Percentiles rank a stretch among this genome's conserved stretches.
Conservation (phyloP, 1,140 invertebrate genomes). For the Drosophila eugracilis region DNA sequence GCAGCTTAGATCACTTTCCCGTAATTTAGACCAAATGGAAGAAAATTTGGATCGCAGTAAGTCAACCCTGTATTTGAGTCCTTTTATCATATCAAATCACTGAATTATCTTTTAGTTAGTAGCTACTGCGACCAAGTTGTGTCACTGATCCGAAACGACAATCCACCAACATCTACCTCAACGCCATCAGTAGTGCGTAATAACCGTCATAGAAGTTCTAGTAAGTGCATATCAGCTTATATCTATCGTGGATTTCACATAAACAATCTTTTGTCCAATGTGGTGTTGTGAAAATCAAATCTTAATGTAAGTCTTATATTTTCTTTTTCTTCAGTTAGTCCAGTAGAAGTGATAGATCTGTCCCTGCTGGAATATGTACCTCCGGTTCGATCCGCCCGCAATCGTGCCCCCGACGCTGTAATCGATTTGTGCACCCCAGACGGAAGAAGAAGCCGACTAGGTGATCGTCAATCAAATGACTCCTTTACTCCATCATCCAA, state of each 20-base stretch:
- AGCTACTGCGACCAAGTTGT: constrained; percentile 20
- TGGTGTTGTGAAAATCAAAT: not conserved
- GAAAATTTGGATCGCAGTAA: constrained; percentile 33
- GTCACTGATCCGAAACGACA: not conserved
- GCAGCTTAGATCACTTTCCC: not conserved
- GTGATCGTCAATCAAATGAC: not conserved
- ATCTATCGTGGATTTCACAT: not conserved
- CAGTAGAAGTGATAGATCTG: constrained; percentile 56
- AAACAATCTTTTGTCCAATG: not conserved
- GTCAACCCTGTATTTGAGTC: not conserved
- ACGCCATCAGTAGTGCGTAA: constrained; percentile 19
- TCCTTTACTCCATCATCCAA: not conserved
- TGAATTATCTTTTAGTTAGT: constrained; percentile 10
- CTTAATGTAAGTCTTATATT: too few species aligned
- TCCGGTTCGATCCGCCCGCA: not conserved
- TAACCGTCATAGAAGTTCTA: not conserved
- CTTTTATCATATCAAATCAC: not conserved
- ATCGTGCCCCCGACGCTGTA: constrained; percentile 21
- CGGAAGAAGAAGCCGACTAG: not conserved
- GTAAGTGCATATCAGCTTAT: constrained; percentile 2
- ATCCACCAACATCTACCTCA: not conserved
- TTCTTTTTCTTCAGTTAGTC: constrained; percentile 5
- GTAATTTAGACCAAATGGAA: constrained; percentile 9
- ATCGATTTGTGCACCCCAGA: constrained; percentile 46
- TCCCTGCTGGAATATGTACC: constrained; percentile 4